Conservation (phyloP, 2,113 vertebrate species). For the Collichthys lucidus region DNA sequence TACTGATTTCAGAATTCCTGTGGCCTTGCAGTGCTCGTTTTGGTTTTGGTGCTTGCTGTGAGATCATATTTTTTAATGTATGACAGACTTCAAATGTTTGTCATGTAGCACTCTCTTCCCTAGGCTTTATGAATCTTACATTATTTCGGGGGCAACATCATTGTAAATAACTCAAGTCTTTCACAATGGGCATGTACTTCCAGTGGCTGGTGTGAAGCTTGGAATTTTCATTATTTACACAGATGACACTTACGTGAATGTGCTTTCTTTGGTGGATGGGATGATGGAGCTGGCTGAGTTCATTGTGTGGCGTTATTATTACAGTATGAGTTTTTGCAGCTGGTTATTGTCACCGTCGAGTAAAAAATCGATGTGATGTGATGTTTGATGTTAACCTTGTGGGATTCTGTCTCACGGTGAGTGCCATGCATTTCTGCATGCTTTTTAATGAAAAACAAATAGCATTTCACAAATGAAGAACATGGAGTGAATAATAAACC, state of each 20-base stretch:
- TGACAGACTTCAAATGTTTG: constrained; percentile 65
- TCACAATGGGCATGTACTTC: constrained; percentile 61
- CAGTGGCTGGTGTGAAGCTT: constrained; percentile 41
- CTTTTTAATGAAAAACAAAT: neutral
- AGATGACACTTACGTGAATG: constrained; percentile 34
- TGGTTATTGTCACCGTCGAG: neutral
- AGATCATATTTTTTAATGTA: constrained; percentile 41
- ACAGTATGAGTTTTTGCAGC: neutral
- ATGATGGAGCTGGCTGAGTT: neutral
- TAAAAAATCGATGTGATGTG: too few species aligned
- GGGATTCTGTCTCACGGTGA: neutral
- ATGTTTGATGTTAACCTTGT: neutral
- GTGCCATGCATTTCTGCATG: neutral
- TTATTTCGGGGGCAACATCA: constrained; percentile 56
- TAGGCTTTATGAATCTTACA: constrained; percentile 72
- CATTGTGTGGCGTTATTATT: neutral
- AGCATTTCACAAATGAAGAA: neutral
- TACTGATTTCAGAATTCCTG: constrained; percentile 33
- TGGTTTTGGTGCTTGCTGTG: neutral
- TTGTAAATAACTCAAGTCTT: constrained; percentile 66
- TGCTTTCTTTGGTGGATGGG: neutral
- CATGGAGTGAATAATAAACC: neutral
- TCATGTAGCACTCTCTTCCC: constrained; percentile 52
- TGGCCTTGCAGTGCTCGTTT: constrained; percentile 8
- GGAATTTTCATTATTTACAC: constrained; percentile 65